Evolutionary conservation across 2,888 invertebrate species (phyloP).

Genomic region (Nemoura dubitans): DNA sequence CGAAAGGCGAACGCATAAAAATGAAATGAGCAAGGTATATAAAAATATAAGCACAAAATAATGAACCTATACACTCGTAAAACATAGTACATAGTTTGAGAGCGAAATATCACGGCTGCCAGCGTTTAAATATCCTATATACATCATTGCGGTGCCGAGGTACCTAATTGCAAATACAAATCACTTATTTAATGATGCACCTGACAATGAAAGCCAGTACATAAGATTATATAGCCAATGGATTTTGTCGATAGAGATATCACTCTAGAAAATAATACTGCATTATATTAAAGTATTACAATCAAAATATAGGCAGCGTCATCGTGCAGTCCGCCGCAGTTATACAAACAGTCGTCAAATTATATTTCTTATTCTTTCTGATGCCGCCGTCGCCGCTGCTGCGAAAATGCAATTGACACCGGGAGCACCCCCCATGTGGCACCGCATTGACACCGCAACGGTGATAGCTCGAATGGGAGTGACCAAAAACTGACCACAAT

Average conservation of each 20-base stretch:
- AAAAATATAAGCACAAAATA: background rate
- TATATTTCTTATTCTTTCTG: background rate
- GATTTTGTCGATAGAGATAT: background rate
- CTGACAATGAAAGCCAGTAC: background rate
- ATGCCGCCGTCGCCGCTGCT: background rate
- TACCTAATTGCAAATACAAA: conserved; percentile 12
- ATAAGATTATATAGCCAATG: background rate
- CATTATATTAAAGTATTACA: background rate
- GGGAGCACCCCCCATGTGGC: background rate
- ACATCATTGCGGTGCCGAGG: background rate
- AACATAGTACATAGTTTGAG: background rate
- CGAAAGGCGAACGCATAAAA: too few relatives aligned
- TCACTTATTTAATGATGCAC: background rate
- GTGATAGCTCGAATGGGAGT: background rate
- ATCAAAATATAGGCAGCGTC: background rate
- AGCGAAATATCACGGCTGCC: background rate
- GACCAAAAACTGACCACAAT: conserved; percentile 22
- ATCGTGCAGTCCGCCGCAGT: background rate
- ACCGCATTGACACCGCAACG: background rate
- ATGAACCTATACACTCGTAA: background rate
- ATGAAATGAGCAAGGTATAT: background rate
- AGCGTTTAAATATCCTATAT: background rate
- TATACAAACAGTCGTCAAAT: background rate
- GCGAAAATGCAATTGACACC: background rate
- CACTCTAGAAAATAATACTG: background rate